phyloP scores from a whole-genome alignment of 2,888 invertebrate genomes.

The Tenthredo notha region DNA sequence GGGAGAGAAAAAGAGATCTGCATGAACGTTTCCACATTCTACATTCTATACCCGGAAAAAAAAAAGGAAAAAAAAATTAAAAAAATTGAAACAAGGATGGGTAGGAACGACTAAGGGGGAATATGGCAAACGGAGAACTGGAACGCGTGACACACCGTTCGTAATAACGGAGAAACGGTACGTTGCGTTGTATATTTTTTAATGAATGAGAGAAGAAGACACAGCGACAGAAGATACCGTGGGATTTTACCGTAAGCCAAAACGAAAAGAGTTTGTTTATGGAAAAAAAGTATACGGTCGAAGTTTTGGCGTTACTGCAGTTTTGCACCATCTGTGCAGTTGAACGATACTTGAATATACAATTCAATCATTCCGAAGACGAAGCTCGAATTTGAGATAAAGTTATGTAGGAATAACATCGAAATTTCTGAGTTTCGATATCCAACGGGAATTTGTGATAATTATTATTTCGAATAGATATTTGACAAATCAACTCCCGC shows the following conservation, averaged over 20 bases:
- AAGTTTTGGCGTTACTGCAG: background rate
- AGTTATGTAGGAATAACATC: background rate
- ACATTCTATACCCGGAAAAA: conserved; percentile 20
- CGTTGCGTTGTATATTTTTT: conserved; percentile 27
- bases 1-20: background rate
- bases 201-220: conserved; percentile 36
- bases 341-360: background rate
- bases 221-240: background rate
- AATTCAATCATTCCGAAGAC: background rate
- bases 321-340: background rate
- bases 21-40: conserved; percentile 38
- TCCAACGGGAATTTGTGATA: background rate
- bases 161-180: conserved; percentile 40
- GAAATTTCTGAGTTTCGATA: background rate
- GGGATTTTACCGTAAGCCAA: background rate
- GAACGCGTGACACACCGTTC: conserved; percentile 26
- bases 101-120: background rate
- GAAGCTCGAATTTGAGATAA: background rate
- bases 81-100: conserved; percentile 3
- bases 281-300: background rate
- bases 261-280: conserved; percentile 3
- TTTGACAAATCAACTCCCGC: background rate
- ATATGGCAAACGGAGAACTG: background rate
- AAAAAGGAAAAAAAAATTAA: conserved; percentile 11
- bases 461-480: background rate